Base-by-base conservation (phyloP, 1,140 invertebrate species). In the Metopolophium dirhodum region DNA sequence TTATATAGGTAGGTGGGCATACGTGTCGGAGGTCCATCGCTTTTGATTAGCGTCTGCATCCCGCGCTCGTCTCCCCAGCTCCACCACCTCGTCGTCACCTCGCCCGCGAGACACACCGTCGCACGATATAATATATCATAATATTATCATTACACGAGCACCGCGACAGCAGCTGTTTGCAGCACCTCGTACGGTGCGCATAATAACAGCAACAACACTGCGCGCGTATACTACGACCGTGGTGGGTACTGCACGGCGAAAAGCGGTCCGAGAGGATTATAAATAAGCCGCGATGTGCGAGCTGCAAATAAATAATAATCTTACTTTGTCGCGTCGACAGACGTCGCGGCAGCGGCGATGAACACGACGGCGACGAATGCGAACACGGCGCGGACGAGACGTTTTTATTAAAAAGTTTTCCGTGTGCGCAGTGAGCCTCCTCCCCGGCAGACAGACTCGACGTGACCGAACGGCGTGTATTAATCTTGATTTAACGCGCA, bases 381-480 rank as follows among this genome's bases (percentile, higher is more conserved):
- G 26, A 82, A 35, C 77, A 18, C 8, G 41, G 6, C 6, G 87
- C 35, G 54, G 61, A 41, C 37, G 89, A 90, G 88, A 91, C 61
- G 57, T 77, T 91, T 91, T 91, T 91, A 91, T 91, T 91, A 91
- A 91, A 91, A 83, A 91, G 61, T 91, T 90, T 90, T 51, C 88
- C 26, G 1, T 45, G 85, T 20, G 18, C 14, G 47, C 41, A 41
- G 41, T 11, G 37, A 9, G 23, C 37, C 22, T 41, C 37, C 22
- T 41, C 22, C 83, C 41, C 83, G 82, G 20, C 77, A 37, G n/a
- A 37, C n/a, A 83, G 77, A 83, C 77, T 83, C 61, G 35, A 83
- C 77, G 77, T 83, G 61, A 83, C 77, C 77, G 77, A 83, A 83
- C 35, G 77, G 49, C n/a, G 47, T 54, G 30, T 88, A 89, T 89